These are phyloP conservation scores for Lophotriccus pileatus DNA, from an alignment of 2,797 vertebrate species.

Conservation along the genomic window DNA sequence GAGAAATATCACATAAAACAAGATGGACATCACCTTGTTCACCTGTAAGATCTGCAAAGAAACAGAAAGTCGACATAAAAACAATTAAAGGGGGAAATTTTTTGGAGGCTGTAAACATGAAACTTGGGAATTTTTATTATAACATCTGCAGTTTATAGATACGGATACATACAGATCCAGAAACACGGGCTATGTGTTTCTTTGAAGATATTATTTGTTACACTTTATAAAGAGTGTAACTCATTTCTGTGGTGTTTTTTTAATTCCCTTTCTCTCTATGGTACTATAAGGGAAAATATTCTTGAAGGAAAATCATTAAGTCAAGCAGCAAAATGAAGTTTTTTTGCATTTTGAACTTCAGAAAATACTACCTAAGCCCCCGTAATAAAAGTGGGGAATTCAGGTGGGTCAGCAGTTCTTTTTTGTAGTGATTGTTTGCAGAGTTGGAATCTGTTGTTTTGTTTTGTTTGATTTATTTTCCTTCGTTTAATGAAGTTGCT, in stretches of 20 bases:
- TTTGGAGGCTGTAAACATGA: background rate
- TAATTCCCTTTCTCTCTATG: background rate
- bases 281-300: background rate
- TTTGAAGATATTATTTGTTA: background rate
- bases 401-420: background rate
- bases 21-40: constrained; percentile 99
- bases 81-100: background rate
- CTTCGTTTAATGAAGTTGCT: background rate
- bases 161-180: background rate
- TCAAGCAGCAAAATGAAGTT: background rate
- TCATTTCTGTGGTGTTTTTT: background rate
- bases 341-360: background rate
- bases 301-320: background rate
- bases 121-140: background rate
- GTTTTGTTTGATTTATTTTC: background rate
- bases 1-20: constrained; percentile 98
- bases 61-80: constrained; percentile 36
- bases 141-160: background rate
- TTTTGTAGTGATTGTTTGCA: background rate
- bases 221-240: background rate
- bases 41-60: constrained; percentile 94
- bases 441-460: accelerated
- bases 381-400: background rate
- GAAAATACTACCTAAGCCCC: background rate
- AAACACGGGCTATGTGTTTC: background rate